Evolutionary conservation across 2,888 invertebrate species (phyloP), one percentile per base, ranked within the genome.

Genomic region (Dastarcus helophoroides): DNA sequence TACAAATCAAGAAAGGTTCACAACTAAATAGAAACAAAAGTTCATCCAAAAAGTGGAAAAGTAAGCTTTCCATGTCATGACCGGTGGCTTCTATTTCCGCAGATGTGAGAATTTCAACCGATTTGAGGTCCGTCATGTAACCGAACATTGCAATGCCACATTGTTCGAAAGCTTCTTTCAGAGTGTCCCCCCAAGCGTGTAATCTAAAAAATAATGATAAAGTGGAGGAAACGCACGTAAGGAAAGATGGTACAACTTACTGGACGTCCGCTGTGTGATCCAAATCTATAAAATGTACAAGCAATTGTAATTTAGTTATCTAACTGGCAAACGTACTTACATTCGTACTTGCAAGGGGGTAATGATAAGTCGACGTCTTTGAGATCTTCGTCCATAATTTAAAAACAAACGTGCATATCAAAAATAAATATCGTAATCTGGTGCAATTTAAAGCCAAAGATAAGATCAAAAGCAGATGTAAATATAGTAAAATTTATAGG

Each of bases 221-320:
- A n/a, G n/a, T n/a, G n/a, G n/a, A n/a, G n/a, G n/a, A n/a, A n/a
- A n/a, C n/a, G n/a, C n/a, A 2, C n/a, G 11, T 23, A 16, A 6
- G 21, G 23, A 23, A 22, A 21, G 14, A 24, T 22, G 24, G 13
- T 51, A 79, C 83, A 22, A 80, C 88, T 81, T 70, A 91, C 86
- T 97, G 97, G n/a, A 97, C 88, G 67, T 97, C 97, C 10, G 97
- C 95, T 15, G 95, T 93, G 58, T 97, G 95, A 56, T 97, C 97
- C 58, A 97, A 67, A 73, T 88, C 89, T 89, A 67, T 38, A 74
- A 69, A 35, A 7, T 17, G 10, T 8, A n/a, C 6, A 24, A 7
- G 24, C 9, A 10, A 11, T 10, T 26, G 14, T 14, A n/a, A 29
- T 29, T 21, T 25, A 14, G 9, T 21, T 36, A n/a, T 15, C 19